Evolutionary conservation across 1,140 invertebrate genomes (phyloP).

Genomic region (Drosophila nigromelanica): DNA sequence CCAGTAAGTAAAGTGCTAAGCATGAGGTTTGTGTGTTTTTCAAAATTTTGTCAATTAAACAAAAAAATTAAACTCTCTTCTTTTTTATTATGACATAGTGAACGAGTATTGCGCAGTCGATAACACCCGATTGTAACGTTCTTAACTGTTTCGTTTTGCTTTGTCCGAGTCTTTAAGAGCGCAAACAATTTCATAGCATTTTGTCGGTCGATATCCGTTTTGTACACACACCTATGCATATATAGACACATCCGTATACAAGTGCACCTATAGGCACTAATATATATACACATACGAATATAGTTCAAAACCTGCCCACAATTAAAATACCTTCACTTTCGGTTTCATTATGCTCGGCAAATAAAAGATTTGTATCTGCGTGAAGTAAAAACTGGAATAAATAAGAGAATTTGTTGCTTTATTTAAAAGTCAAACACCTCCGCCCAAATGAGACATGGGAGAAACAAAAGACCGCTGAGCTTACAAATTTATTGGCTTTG

Average conservation of each 20-base stretch:
- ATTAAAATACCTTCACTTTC: constrained; percentile 69
- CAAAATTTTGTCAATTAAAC: too few species aligned
- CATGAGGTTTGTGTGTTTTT: too few species aligned
- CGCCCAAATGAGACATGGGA: constrained; percentile 56
- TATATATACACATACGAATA: constrained; percentile 13
- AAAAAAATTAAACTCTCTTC: too few species aligned
- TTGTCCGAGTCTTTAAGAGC: background rate
- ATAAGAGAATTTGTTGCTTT: constrained; percentile 49
- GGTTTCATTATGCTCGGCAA: constrained; percentile 59
- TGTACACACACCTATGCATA: constrained; percentile 1
- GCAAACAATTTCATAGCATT: background rate
- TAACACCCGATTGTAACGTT: background rate
- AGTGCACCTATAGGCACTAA: constrained; percentile 6
- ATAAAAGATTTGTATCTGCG: constrained; percentile 60
- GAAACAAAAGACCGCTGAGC: constrained; percentile 52
- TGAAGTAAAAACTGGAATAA: constrained; percentile 56
- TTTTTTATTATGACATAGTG: background rate
- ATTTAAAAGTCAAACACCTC: constrained; percentile 51
- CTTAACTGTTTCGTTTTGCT: background rate
- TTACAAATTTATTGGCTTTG: constrained; percentile 60
- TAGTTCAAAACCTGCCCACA: constrained; percentile 54
- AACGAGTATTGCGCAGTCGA: background rate
- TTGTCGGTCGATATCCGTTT: constrained; percentile 27
- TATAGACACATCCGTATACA: constrained; percentile 1
- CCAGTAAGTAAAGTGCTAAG: too few species aligned